Evolutionary conservation across 2,113 vertebrate genomes (phyloP).

Genomic region (Phalacrocorax carbo): DNA sequence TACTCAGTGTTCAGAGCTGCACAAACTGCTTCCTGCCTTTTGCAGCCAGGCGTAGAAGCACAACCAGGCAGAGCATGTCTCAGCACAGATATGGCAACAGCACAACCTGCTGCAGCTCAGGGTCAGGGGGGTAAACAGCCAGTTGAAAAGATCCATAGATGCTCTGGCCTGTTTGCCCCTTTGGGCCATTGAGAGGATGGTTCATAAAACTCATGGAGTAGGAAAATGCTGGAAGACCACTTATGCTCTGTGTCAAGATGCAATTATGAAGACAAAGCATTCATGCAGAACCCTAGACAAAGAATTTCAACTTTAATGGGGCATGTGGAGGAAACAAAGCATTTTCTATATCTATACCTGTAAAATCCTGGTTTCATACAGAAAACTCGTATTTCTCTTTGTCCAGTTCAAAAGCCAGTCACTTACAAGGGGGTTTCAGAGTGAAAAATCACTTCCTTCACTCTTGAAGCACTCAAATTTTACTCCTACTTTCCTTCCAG

Average conservation of each 20-base stretch:
- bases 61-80: background rate
- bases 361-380: background rate
- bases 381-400: background rate
- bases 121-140: background rate
- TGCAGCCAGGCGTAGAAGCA: accelerated
- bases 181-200: background rate
- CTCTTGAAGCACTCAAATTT: background rate
- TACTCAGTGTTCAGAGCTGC: background rate
- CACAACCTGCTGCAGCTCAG: background rate
- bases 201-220: background rate
- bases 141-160: background rate
- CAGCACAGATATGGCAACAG: background rate
- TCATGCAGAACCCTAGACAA: background rate
- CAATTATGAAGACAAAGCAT: background rate
- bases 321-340: background rate
- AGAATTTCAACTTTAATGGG: background rate
- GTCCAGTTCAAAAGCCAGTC: background rate
- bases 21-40: background rate
- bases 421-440: background rate
- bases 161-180: background rate
- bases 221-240: background rate
- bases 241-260: background rate
- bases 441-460: background rate
- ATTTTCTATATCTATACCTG: background rate
- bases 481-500: background rate